Evolutionary conservation across 2,113 vertebrate species (phyloP).

Genomic region (Hiodon tergisus): DNA sequence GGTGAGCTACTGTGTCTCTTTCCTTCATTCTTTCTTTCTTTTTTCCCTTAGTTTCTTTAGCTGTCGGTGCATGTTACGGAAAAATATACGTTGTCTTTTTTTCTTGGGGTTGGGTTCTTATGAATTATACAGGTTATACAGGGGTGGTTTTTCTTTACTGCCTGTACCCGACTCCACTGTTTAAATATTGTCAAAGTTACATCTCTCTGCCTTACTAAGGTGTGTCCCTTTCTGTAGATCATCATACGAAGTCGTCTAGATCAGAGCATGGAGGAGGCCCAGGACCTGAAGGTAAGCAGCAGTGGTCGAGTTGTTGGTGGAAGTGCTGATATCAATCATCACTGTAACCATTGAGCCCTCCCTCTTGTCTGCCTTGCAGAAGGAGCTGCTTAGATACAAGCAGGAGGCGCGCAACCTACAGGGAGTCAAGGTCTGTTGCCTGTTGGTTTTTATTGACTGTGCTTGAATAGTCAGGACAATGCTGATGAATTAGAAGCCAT

Average conservation of each 20-base stretch:
- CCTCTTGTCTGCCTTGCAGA: constrained; percentile 57
- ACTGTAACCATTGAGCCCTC: not conserved
- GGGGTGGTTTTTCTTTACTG: not conserved
- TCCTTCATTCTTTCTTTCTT: not conserved
- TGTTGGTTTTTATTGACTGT: not conserved
- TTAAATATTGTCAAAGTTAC: not conserved
- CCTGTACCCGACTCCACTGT: not conserved
- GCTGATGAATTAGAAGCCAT: not conserved
- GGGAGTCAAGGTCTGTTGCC: constrained; percentile 76
- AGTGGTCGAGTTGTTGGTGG: not conserved
- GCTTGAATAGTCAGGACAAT: not conserved
- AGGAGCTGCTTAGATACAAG: constrained; percentile 83
- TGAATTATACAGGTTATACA: not conserved
- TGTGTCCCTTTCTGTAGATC: constrained; percentile 58
- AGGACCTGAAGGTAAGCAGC: constrained; percentile 80
- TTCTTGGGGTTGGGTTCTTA: not conserved
- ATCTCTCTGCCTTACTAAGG: not conserved
- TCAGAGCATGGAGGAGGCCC: constrained; percentile 88
- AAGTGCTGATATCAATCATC: too few relatives aligned
- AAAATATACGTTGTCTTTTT: not conserved
- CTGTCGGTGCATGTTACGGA: not conserved
- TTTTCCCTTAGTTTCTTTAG: not conserved
- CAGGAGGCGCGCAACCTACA: constrained; percentile 88
- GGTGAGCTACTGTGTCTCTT: not conserved
- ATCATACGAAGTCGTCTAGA: constrained; percentile 87